A percentile compares a stretch with the other conserved stretches of the same genome.
phyloP scores from a whole-genome alignment of 2,797 vertebrate genomes.

The Choloepus didactylus region DNA sequence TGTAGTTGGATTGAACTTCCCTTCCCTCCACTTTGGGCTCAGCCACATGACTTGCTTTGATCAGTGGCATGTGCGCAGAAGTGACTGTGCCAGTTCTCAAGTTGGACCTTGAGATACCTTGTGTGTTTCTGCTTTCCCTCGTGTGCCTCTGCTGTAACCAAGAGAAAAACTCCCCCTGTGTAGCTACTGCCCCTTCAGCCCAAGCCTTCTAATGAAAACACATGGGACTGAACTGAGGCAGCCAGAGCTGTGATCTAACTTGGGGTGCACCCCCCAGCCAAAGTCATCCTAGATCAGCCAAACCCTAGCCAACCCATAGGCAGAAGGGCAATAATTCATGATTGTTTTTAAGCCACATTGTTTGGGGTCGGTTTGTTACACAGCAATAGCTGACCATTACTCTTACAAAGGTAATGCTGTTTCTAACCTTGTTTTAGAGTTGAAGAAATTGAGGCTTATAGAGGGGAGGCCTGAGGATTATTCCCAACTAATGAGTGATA shows the following conservation, averaged over 20 bases:
- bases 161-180: neutral
- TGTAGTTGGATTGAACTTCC: neutral
- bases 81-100: neutral
- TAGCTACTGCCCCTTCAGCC: no score
- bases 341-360: no score
- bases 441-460: neutral
- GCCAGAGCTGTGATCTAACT: neutral
- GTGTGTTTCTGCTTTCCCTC: neutral
- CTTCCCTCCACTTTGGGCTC: neutral
- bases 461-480: neutral
- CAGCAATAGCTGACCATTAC: neutral
- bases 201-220: neutral
- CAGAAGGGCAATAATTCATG: rapidly evolving
- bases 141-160: neutral
- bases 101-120: neutral
- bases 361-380: neutral
- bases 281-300: neutral
- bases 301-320: neutral
- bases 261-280: neutral
- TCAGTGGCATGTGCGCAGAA: neutral
- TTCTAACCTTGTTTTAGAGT: neutral
- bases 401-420: neutral
- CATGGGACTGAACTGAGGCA: neutral
- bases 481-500: neutral
- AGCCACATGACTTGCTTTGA: neutral